A percentile compares a stretch with the other conserved stretches of the same genome.
Evolutionary conservation across 2,888 invertebrate genomes (phyloP).

Genomic region (Netelia virgata): DNA sequence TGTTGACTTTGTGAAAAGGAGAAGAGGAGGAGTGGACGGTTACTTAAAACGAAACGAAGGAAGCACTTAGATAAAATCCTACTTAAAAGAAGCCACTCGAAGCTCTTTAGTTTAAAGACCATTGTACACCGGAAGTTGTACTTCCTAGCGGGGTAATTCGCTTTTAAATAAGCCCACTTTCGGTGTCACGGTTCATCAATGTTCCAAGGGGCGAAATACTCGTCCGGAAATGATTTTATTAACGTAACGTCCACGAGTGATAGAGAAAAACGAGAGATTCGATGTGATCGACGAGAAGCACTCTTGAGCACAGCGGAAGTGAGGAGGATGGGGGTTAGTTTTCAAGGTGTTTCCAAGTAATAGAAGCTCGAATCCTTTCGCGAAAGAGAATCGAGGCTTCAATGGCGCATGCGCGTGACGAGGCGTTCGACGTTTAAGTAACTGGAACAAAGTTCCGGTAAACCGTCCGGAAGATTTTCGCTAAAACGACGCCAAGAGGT

Average conservation of each 20-base stretch:
- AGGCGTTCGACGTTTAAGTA: slow-evolving; percentile 1
- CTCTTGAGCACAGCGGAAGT: too few relatives aligned
- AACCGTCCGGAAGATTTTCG: slow-evolving; percentile 52
- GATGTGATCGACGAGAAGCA: too few relatives aligned
- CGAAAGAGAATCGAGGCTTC: too few relatives aligned
- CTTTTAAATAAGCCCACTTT: background rate
- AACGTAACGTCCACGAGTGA: background rate
- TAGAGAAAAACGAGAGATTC: too few relatives aligned
- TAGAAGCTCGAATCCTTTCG: too few relatives aligned
- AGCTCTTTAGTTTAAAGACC: slow-evolving; percentile 64
- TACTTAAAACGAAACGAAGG: background rate
- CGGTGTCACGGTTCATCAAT: background rate
- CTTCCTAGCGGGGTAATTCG: slow-evolving; percentile 66
- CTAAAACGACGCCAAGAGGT: slow-evolving; percentile 4
- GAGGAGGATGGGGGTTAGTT: too few relatives aligned
- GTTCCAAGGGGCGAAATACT: background rate
- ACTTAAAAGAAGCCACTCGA: slow-evolving; percentile 69
- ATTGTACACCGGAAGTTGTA: slow-evolving; percentile 62
- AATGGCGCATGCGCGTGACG: background rate
- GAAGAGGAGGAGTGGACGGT: background rate
- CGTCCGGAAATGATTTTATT: background rate
- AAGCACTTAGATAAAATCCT: slow-evolving; percentile 36
- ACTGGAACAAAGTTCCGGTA: slow-evolving; percentile 53
- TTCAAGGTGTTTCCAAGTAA: too few relatives aligned
- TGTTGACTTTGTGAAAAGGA: slow-evolving; percentile 2